Percentiles rank a stretch among this genome's conserved stretches.
phyloP scores from a whole-genome alignment of 2,797 vertebrate species.

The Pteropus rufus region DNA sequence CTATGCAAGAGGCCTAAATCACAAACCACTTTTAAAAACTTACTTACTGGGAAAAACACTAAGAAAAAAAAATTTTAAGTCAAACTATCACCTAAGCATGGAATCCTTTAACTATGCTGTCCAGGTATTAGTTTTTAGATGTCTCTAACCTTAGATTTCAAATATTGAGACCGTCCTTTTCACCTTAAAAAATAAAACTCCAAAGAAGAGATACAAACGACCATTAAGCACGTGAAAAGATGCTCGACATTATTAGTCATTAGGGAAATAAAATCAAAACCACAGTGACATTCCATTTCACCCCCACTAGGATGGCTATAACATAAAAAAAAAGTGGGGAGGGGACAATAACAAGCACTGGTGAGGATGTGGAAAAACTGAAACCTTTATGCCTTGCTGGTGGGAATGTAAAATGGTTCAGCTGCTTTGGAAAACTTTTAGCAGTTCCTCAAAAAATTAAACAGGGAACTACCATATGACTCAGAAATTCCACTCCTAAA shows the following conservation, averaged over 20 bases:
- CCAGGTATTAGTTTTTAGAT: background rate
- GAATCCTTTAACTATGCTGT: background rate
- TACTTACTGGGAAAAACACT: background rate
- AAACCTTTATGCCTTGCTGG: background rate
- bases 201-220: conserved; percentile 4
- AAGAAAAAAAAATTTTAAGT: background rate
- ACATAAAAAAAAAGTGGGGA: background rate
- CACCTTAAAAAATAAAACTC: background rate
- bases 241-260: background rate
- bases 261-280: conserved; percentile 22
- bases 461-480: background rate
- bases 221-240: background rate
- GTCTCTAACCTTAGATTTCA: conserved; percentile 11
- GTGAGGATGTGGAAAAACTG: background rate
- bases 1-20: background rate
- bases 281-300: background rate
- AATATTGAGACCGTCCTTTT: background rate
- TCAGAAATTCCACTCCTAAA: background rate
- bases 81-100: background rate
- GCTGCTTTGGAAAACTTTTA: background rate
- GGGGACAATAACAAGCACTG: background rate
- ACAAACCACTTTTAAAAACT: background rate
- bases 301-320: background rate
- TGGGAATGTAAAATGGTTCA: background rate
- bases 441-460: conserved; percentile 1